Evolutionary conservation across 2,888 invertebrate genomes (phyloP).

Genomic region (Diachrysia chrysitis): DNA sequence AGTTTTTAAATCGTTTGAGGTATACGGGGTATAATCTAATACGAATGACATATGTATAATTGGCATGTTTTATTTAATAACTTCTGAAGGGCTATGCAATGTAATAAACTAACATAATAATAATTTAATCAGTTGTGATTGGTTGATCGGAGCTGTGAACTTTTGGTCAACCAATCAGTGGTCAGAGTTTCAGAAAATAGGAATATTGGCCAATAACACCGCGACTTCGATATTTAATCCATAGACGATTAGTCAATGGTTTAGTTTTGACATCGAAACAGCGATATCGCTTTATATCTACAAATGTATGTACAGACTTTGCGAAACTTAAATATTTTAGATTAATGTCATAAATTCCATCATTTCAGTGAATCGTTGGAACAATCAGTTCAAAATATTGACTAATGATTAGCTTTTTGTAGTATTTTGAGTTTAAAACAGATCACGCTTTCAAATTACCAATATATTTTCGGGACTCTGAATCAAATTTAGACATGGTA

Average conservation of each 20-base stretch:
- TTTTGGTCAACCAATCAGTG: not conserved
- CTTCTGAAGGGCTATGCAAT: slow-evolving; percentile 17
- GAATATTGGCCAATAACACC: not conserved
- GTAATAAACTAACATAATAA: not conserved
- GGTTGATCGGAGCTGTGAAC: not conserved
- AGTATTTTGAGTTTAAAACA: not conserved
- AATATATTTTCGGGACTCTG: not conserved
- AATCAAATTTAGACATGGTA: not conserved
- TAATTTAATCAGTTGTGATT: not conserved
- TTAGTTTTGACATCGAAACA: not conserved
- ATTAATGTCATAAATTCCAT: not conserved
- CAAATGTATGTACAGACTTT: slow-evolving; percentile 4
- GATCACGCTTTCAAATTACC: not conserved
- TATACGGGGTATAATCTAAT: slow-evolving; percentile 9
- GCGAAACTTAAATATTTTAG: not conserved
- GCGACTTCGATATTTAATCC: not conserved
- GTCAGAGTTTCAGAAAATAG: not conserved
- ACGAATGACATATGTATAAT: slow-evolving; percentile 33
- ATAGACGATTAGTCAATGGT: not conserved
- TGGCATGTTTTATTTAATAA: slow-evolving; percentile 14
- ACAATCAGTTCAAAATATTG: not conserved
- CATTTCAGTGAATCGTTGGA: not conserved
- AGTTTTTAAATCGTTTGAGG: slow-evolving; percentile 12
- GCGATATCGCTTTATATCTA: not conserved
- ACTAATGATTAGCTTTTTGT: not conserved